Evolutionary conservation across 2,113 vertebrate species (phyloP), one percentile per base, ranked within the genome.

Genomic region (Lethenteron reissneri): DNA sequence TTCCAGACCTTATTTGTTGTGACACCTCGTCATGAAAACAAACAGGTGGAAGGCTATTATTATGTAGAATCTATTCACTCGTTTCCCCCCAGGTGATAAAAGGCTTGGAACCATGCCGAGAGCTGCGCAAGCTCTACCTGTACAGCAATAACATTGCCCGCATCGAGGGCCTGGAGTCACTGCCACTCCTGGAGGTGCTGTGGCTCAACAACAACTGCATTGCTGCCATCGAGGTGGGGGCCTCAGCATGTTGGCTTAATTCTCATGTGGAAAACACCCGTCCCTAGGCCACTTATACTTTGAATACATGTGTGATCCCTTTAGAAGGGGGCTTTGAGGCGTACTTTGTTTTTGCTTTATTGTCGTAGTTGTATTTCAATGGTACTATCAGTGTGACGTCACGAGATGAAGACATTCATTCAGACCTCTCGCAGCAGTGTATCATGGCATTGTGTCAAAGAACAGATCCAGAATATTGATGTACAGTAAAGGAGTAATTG

Each of bases 131-230:
- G 74, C 74, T 87, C 19, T 85, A 80, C 77, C 82, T 85, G 56
- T 88, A 86, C 78, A 83, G 83, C 74, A 91, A 83, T 79, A 78
- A 81, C 73, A 89, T 88, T 76, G 78, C 75, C 72, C 78, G 76
- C 74, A 87, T 76, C 76, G 78, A 83, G 75, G 84, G 85, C 77
- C 74, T 84, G 73, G 81, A 88, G 71, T 72, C 71, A 74, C 79
- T 83, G 73, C 74, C 72, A 6, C 82, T 78, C 69, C 73, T 89
- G 57, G 75, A 80, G 56, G 73, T 86, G 19, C 70, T 88, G 71
- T 86, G 83, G 80, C 80, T 90, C 73, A 89, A 85, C 78, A 85
- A 83, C 70, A 92, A 86, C 76, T 68, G 73, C 74, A 85, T 88
- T 76, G 79, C 77, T 71, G 77, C 75, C n/a, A 84, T 83, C 76